These are phyloP conservation scores for Gallinago jamesoni DNA, from an alignment of 2,113 vertebrate genomes.

Conservation along the genomic window DNA sequence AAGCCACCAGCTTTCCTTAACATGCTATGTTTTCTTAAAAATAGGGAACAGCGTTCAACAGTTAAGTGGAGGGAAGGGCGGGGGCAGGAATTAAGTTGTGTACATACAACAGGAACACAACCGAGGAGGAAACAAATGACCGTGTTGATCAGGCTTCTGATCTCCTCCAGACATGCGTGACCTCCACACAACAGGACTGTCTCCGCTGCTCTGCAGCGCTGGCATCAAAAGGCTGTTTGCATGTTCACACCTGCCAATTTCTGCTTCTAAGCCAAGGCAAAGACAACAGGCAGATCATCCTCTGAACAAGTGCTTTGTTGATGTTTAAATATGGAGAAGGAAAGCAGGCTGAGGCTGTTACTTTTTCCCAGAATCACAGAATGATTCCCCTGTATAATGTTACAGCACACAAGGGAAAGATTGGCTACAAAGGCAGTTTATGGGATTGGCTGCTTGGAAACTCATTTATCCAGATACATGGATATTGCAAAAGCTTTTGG, in stretches of 20 bases:
- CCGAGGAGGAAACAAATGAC: not conserved
- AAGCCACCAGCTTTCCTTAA: not conserved
- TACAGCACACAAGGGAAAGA: not conserved
- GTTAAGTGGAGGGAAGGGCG: not conserved
- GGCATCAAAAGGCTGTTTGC: not conserved
- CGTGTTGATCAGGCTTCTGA: not conserved
- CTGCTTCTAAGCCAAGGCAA: not conserved
- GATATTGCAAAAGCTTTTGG: not conserved
- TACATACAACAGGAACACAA: not conserved
- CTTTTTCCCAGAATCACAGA: not conserved
- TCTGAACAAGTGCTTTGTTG: not conserved
- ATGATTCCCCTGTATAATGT: not conserved
- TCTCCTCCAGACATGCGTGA: not conserved
- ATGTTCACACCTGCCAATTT: not conserved
- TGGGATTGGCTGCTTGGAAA: not conserved
- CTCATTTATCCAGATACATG: not conserved
- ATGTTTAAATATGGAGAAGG: not conserved
- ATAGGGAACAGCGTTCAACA: not conserved
- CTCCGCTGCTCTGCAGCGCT: rapidly evolving
- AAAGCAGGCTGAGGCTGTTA: not conserved
- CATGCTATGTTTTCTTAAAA: not conserved
- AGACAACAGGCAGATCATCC: not conserved
- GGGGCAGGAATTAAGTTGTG: not conserved
- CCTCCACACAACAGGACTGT: not conserved
- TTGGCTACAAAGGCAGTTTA: not conserved